Evolutionary conservation across 2,888 invertebrate species (phyloP).

Genomic region (Ennomos erosarius): DNA sequence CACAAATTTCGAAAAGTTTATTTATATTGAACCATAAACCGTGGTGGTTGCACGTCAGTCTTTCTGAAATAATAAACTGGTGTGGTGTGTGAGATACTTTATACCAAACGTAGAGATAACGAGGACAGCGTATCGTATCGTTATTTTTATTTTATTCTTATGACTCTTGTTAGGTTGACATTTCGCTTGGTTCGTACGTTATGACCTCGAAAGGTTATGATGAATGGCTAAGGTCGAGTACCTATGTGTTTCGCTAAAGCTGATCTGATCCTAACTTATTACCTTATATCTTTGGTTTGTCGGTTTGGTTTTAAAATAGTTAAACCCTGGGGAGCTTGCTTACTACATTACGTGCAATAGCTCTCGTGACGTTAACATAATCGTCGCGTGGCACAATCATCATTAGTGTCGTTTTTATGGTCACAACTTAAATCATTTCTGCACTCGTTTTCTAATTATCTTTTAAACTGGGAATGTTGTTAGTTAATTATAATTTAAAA

Average conservation of each 20-base stretch:
- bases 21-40: conserved; percentile 5
- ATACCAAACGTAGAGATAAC: conserved; percentile 63
- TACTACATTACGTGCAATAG: conserved; percentile 9
- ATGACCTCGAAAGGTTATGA: conserved; percentile 19
- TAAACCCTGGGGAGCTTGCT: conserved; percentile 3
- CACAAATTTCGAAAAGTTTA: background rate
- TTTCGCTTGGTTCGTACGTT: conserved; percentile 47
- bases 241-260: background rate
- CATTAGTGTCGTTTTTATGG: conserved; percentile 55
- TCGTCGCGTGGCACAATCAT: conserved; percentile 53
- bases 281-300: background rate
- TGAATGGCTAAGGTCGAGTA: conserved; percentile 9
- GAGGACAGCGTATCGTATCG: conserved; percentile 60
- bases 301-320: background rate
- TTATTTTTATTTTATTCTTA: conserved; percentile 68
- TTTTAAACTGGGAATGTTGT: conserved; percentile 27
- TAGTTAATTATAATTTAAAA: conserved; percentile 48
- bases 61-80: conserved; percentile 34
- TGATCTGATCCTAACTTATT: conserved; percentile 4
- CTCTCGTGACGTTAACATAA: conserved; percentile 41
- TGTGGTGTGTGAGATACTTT: conserved; percentile 38
- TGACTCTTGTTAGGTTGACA: conserved; percentile 63
- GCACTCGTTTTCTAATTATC: conserved; percentile 32
- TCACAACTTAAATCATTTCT: conserved; percentile 56
- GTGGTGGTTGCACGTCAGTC: conserved; percentile 6